These are phyloP conservation scores for Willisornis vidua DNA, from an alignment of 2,113 vertebrate species.

Conservation along the genomic window DNA sequence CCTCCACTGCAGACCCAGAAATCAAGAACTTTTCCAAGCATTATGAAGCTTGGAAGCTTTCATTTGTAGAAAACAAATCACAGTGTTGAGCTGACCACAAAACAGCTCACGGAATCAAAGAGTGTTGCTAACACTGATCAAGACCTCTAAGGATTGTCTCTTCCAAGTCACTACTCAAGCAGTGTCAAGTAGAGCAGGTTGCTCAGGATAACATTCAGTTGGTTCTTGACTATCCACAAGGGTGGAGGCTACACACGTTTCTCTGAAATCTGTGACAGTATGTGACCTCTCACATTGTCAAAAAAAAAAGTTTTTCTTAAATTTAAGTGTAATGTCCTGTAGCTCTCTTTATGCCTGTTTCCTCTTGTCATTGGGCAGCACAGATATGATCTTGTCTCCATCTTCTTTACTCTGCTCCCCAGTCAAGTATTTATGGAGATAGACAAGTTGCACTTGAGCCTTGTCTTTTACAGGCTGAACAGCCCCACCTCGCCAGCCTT, in stretches of 20 bases:
- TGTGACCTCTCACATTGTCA: not conserved
- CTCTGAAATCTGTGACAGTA: not conserved
- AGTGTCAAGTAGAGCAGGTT: not conserved
- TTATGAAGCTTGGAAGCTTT: not conserved
- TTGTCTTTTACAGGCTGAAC: not conserved
- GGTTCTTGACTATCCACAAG: not conserved
- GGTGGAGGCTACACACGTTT: not conserved
- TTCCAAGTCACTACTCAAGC: not conserved
- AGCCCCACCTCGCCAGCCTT: not conserved
- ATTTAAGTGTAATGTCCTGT: not conserved
- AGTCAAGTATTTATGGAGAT: not conserved
- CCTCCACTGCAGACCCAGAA: not conserved
- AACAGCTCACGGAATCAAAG: not conserved
- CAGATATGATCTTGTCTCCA: not conserved
- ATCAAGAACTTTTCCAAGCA: not conserved
- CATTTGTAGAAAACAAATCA: not conserved
- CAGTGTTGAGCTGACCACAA: not conserved
- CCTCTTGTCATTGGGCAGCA: not conserved
- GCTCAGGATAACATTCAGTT: not conserved
- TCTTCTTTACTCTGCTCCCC: not conserved
- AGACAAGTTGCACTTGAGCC: not conserved
- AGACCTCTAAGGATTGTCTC: not conserved
- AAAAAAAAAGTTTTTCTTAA: not conserved
- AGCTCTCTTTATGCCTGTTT: not conserved
- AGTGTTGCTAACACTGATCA: not conserved